Evolutionary conservation across 2,797 vertebrate species (phyloP).

Genomic region (Tangara arthus): DNA sequence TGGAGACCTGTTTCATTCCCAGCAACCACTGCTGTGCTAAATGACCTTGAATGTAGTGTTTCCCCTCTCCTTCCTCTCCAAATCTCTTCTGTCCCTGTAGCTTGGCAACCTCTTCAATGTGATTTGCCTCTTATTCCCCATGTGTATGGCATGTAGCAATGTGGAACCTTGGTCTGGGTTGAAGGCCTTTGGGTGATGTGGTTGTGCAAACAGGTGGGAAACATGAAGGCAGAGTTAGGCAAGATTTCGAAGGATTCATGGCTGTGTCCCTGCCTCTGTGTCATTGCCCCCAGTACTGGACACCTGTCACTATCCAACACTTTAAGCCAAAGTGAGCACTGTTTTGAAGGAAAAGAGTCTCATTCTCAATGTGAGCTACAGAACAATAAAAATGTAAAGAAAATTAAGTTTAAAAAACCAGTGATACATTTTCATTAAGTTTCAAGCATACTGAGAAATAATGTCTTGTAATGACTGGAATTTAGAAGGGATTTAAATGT

Average conservation of each 20-base stretch:
- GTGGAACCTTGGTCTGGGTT: neutral
- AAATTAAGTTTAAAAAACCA: constrained; percentile 21
- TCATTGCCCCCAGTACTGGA: neutral
- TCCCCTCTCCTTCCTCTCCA: neutral
- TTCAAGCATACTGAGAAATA: constrained; percentile 19
- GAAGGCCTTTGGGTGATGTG: neutral
- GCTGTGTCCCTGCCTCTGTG: neutral
- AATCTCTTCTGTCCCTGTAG: neutral
- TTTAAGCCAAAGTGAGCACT: neutral
- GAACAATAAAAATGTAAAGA: neutral
- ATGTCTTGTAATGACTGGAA: neutral
- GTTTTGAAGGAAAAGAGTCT: neutral
- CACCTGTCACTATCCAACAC: neutral
- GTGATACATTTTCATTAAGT: constrained; percentile 9
- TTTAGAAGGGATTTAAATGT: constrained; percentile 18
- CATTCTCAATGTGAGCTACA: neutral
- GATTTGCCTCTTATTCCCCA: neutral
- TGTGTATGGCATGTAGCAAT: neutral
- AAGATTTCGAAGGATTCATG: neutral
- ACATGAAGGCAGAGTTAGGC: neutral
- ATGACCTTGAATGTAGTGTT: neutral
- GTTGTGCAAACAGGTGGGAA: neutral
- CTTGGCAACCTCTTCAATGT: neutral
- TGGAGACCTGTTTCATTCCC: neutral
- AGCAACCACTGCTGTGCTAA: neutral